Conservation (phyloP, 2,888 invertebrate genomes). For the Pristionchus fissidentatus region DNA sequence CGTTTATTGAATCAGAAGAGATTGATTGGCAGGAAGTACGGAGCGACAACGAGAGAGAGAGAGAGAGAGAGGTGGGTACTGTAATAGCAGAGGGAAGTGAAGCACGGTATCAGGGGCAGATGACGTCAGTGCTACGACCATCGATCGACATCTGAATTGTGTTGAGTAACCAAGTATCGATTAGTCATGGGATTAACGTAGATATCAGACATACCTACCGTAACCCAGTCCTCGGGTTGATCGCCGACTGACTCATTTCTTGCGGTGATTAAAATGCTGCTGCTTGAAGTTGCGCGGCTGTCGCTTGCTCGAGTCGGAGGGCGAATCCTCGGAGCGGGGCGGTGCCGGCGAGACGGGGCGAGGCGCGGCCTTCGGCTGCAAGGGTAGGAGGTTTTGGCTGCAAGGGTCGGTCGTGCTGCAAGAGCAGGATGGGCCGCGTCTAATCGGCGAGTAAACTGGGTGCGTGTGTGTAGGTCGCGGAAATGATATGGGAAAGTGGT, state of each 20-base stretch:
- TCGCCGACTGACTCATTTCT: too few species aligned
- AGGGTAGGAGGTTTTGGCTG: neutral
- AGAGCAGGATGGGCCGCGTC: neutral
- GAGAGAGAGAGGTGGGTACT: neutral
- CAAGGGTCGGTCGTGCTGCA: neutral
- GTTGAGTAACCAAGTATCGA: too few species aligned
- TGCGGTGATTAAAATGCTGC: too few species aligned
- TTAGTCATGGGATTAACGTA: too few species aligned
- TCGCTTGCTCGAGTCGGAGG: slow-evolving; percentile 35
- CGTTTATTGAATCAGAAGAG: slow-evolving; percentile 43
- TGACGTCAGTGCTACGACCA: neutral
- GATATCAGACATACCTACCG: too few species aligned
- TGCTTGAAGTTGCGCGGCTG: slow-evolving; percentile 25
- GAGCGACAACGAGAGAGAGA: too few species aligned
- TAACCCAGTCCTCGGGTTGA: too few species aligned
- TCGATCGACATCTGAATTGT: neutral
- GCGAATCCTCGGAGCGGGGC: slow-evolving; percentile 18
- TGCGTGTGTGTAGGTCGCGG: too few species aligned
- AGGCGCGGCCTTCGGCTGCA: slow-evolving; percentile 27
- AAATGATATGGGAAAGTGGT: neutral
- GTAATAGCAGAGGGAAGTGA: neutral
- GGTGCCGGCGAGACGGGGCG: neutral
- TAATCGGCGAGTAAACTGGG: neutral
- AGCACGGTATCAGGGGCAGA: neutral
- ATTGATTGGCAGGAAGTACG: neutral